Percentiles rank a stretch among this genome's conserved stretches.
Conservation (phyloP, 2,888 invertebrate genomes). For the Ormyrus nitidulus region DNA sequence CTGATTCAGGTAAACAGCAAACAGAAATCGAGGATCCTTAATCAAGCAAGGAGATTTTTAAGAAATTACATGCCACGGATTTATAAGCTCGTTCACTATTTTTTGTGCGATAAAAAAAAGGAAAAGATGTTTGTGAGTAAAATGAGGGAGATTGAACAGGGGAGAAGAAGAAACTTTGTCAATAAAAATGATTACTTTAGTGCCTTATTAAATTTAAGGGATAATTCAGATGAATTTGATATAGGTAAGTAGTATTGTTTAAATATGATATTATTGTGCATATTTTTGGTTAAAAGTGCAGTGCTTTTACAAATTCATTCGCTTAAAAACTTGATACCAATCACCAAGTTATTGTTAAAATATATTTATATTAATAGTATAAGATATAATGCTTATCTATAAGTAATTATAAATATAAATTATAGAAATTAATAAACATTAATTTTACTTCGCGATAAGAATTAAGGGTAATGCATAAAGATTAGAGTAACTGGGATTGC, state of each 20-base stretch:
- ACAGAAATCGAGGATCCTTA: conserved; percentile 45
- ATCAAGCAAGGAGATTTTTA: background rate
- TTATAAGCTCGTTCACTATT: background rate
- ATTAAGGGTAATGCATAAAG: too few relatives aligned
- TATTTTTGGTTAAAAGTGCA: too few relatives aligned
- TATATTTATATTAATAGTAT: too few relatives aligned
- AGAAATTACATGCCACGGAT: conserved; percentile 1
- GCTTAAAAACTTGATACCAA: too few relatives aligned
- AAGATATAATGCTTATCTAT: too few relatives aligned
- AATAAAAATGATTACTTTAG: conserved; percentile 73
- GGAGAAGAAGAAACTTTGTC: conserved; percentile 68
- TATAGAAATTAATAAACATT: too few relatives aligned
- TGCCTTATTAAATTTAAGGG: conserved; percentile 67
- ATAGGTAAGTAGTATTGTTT: conserved; percentile 16
- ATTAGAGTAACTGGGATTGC: too few relatives aligned
- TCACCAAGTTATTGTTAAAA: too few relatives aligned
- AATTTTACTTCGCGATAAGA: too few relatives aligned
- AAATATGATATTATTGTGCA: too few relatives aligned
- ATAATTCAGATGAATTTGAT: conserved; percentile 22
- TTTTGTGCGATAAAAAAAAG: conserved; percentile 60
- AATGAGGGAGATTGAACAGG: conserved; percentile 65
- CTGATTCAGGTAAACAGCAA: conserved; percentile 70
- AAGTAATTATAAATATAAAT: too few relatives aligned
- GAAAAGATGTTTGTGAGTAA: conserved; percentile 63
- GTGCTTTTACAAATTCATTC: too few relatives aligned